A percentile compares a stretch with the other conserved stretches of the same genome.
Evolutionary conservation across 2,113 vertebrate species (phyloP).

Genomic region (Callaeas wilsoni): DNA sequence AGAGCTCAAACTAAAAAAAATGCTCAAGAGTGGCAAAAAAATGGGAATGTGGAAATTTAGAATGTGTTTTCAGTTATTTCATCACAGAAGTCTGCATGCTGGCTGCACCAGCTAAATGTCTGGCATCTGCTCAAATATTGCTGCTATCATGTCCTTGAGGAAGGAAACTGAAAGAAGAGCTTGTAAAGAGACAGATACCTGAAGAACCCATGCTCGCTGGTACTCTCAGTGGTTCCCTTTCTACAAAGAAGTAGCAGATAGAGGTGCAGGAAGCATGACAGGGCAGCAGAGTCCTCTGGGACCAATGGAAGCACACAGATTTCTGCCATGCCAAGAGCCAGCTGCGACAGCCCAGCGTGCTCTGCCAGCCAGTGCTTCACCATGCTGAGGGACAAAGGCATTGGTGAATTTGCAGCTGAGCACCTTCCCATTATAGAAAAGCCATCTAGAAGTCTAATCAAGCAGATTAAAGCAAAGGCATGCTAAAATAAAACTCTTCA

Average conservation of each 20-base stretch:
- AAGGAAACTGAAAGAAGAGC: not conserved
- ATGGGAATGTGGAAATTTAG: not conserved
- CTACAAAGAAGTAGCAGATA: not conserved
- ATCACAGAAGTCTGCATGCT: not conserved
- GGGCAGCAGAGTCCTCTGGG: not conserved
- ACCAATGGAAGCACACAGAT: not conserved
- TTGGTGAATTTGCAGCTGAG: not conserved
- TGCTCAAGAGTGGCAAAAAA: not conserved
- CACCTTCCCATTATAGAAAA: not conserved
- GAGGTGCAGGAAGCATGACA: not conserved
- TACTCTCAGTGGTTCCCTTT: not conserved
- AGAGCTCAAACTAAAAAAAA: not conserved
- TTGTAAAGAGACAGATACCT: not conserved
- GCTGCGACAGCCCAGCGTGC: not conserved
- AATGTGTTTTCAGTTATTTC: not conserved
- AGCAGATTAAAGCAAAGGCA: not conserved
- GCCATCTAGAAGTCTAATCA: not conserved
- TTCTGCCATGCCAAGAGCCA: not conserved
- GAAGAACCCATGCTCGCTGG: not conserved
- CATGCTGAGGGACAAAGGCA: accelerated
- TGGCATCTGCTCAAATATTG: not conserved
- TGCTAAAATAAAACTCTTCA: not conserved
- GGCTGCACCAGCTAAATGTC: not conserved
- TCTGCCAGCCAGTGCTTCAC: not conserved
- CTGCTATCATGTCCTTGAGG: not conserved